Evolutionary conservation across 1,140 invertebrate species (phyloP), one percentile per base, ranked within the genome.

Genomic region (Gonatopus flavifemur): DNA sequence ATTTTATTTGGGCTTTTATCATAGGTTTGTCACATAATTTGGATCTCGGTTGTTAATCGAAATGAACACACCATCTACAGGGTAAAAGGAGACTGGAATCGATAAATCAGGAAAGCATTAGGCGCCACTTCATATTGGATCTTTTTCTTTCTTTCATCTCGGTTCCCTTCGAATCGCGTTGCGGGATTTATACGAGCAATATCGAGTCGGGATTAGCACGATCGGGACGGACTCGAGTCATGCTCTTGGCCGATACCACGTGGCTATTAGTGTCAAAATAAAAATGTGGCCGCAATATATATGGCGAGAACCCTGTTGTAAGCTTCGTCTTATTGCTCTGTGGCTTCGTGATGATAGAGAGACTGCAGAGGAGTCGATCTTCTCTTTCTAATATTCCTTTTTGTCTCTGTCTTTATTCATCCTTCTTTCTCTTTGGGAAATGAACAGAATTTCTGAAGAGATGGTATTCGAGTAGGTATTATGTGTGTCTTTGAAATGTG

Each of bases 191-290:
- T 78, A 76, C 59, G 64, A 59, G 72, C 71, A 78, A 77, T 77
- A 76, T 77, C 68, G 72, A 64, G 63, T 50, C 65, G 63, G 71
- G 75, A 76, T 77, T 76, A 77, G 71, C 67, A 66, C 72, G 72
- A 73, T 74, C 73, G 67, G n/a, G 64, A 72, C 63, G 67, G 66
- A 76, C 72, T 72, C 72, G 68, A 74, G 70, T 74, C 69, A 67
- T 74, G 61, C 59, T 65, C 66, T 52, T 54, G 55, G 54, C 67
- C 69, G 72, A 76, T 76, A 77, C 60, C 67, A 66, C 56, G 63
- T 55, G 70, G 73, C 73, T 76, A 76, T 78, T 78, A 77, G 74
- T 76, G 74, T 75, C 73, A 76, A 78, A 78, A 77, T 78, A 78
- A 78, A 78, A 78, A 78, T 76, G 73, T 76, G 70, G 72, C 69